A percentile compares a stretch with the other conserved stretches of the same genome.
Evolutionary conservation across 2,113 vertebrate genomes (phyloP).

Genomic region (Dicrurus megarhynchus): DNA sequence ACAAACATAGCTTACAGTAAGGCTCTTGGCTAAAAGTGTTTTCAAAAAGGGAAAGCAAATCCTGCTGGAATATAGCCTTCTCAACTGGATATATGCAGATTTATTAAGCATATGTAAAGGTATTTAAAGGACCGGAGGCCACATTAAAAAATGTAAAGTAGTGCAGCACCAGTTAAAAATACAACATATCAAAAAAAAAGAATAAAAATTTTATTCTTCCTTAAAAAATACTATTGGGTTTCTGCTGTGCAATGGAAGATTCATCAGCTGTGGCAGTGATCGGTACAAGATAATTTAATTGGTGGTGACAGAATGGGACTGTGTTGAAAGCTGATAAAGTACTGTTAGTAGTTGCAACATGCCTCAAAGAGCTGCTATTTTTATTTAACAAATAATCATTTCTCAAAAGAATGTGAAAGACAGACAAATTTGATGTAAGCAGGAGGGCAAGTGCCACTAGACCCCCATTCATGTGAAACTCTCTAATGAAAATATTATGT

Average conservation of each 20-base stretch:
- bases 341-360: neutral
- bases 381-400: neutral
- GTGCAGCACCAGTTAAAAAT: neutral
- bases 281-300: neutral
- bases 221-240: neutral
- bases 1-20: slow-evolving; percentile 13
- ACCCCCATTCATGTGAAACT: neutral
- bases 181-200: neutral
- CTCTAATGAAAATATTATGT: neutral
- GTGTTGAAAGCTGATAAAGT: neutral
- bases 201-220: neutral
- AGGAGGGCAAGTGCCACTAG: neutral
- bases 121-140: neutral
- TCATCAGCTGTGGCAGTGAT: neutral
- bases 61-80: neutral
- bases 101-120: neutral
- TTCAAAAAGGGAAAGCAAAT: neutral
- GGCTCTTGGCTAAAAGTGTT: neutral
- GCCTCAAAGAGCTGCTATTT: neutral
- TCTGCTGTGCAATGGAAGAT: neutral
- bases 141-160: neutral
- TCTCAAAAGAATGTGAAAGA: neutral
- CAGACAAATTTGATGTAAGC: neutral
- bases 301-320: neutral
- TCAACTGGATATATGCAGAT: neutral